Evolutionary conservation across 2,797 vertebrate genomes (phyloP), one percentile per base, ranked within the genome.

Genomic region (Iguana delicatissima): DNA sequence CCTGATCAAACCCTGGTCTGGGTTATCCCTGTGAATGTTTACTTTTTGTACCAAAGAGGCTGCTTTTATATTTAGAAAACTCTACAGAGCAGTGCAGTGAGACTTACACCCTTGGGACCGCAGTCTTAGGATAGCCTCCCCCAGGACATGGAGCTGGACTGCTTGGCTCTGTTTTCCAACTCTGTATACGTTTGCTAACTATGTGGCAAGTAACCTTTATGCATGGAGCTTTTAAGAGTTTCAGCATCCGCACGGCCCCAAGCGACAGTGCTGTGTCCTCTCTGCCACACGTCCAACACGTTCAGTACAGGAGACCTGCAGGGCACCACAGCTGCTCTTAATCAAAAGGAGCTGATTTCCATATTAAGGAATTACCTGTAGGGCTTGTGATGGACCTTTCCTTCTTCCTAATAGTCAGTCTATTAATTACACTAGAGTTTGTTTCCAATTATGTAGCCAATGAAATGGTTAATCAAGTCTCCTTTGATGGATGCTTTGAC

Each of bases 401-500:
- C 76, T 95, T 84, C 95, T 90, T 96, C 93, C 93, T 80, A 91
- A 88, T 91, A 92, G 95, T 92, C 95, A 96, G 95, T 96, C 95
- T 95, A 94, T 95, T 96, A 96, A 96, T 96, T 96, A 96, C 95
- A 94, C 94, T 94, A 95, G 93, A 96, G 95, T 96, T 96, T 96
- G 91, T 96, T 96, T 95, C 95, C 96, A 96, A 96, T 96, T 96
- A 96, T 92, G 85, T 10, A 76, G 93, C 94, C 95, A 95, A 95
- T 96, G 96, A 96, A 97, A 97, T 96, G 95, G 96, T 97, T 97
- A 96, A 97, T 96, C 95, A 95, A 95, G 93, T 95, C 94, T 92
- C 90, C 93, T 96, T 96, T 96, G 96, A 96, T n/a, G 4, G 95
- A 96, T 96, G 96, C 94, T 95, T 94, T 90, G 91, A 94, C 95